These are phyloP conservation scores for Neria commutata DNA, from an alignment of 2,888 invertebrate species.

Conservation along the genomic window DNA sequence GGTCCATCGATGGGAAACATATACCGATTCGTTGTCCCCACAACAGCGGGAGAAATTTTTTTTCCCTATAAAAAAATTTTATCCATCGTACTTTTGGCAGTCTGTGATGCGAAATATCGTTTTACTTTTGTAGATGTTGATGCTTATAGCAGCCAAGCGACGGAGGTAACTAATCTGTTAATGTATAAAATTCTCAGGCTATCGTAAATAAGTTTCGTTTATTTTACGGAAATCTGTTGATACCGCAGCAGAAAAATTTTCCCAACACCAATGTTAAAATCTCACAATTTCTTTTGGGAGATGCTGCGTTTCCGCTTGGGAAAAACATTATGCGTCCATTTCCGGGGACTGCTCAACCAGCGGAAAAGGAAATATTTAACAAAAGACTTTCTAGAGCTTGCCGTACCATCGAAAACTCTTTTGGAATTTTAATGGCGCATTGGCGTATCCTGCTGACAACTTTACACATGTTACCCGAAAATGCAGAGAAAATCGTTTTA, in stretches of 20 bases:
- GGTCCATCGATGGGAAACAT: neutral
- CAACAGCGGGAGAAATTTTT: neutral
- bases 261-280: neutral
- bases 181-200: neutral
- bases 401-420: constrained; percentile 9
- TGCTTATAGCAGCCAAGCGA: constrained; percentile 3
- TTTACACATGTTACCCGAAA: constrained; percentile 7
- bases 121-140: constrained; percentile 11
- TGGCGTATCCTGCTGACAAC: constrained; percentile 15
- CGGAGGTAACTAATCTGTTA: neutral
- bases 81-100: constrained; percentile 6
- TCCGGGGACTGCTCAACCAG: neutral
- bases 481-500: constrained; percentile 13
- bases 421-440: constrained; percentile 11
- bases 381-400: constrained; percentile 6
- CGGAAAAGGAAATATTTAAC: constrained; percentile 5
- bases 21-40: neutral
- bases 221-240: neutral
- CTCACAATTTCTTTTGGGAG: constrained; percentile 15
- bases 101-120: constrained; percentile 7
- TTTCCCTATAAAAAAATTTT: neutral
- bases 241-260: neutral
- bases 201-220: neutral
- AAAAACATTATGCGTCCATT: constrained; percentile 18
- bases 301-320: constrained; percentile 12